Percentiles rank a stretch among this genome's conserved stretches.
These are phyloP conservation scores for Lycophotia porphyrea DNA, from an alignment of 2,888 invertebrate genomes.

Conservation along the genomic window DNA sequence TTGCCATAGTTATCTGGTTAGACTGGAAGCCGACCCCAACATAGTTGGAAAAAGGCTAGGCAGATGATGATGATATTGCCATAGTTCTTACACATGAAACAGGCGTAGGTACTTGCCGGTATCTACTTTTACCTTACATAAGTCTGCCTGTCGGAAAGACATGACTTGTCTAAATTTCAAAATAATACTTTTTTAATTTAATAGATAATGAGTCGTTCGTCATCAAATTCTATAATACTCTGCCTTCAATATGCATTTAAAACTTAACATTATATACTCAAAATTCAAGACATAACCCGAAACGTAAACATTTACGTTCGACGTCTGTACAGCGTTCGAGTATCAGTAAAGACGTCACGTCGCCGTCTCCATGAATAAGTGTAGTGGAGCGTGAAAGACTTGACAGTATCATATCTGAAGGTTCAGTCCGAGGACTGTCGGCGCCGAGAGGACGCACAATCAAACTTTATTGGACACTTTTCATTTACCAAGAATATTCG, in stretches of 20 bases:
- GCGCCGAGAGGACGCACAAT: slow-evolving; percentile 82
- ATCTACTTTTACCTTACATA: not conserved
- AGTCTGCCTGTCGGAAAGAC: not conserved
- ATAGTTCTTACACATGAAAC: not conserved
- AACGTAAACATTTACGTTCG: slow-evolving; percentile 50
- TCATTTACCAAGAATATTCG: slow-evolving; percentile 76
- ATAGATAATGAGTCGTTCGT: not conserved
- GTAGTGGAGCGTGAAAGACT: slow-evolving; percentile 81
- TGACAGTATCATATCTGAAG: slow-evolving; percentile 86
- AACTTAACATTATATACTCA: not conserved
- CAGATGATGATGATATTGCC: too few species aligned
- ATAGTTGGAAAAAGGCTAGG: too few species aligned
- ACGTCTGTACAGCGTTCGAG: slow-evolving; percentile 36
- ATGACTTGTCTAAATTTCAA: not conserved
- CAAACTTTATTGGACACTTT: slow-evolving; percentile 88
- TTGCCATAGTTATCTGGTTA: too few species aligned
- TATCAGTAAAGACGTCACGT: slow-evolving; percentile 76
- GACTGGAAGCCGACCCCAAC: too few species aligned
- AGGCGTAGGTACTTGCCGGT: not conserved
- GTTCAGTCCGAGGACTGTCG: slow-evolving; percentile 61
- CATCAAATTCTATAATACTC: not conserved
- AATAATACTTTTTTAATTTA: not conserved
- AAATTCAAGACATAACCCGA: not conserved
- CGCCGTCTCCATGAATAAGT: slow-evolving; percentile 81
- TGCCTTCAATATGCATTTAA: not conserved